Conservation (phyloP, 2,113 vertebrate genomes). For the Brachionichthys hirsutus region DNA sequence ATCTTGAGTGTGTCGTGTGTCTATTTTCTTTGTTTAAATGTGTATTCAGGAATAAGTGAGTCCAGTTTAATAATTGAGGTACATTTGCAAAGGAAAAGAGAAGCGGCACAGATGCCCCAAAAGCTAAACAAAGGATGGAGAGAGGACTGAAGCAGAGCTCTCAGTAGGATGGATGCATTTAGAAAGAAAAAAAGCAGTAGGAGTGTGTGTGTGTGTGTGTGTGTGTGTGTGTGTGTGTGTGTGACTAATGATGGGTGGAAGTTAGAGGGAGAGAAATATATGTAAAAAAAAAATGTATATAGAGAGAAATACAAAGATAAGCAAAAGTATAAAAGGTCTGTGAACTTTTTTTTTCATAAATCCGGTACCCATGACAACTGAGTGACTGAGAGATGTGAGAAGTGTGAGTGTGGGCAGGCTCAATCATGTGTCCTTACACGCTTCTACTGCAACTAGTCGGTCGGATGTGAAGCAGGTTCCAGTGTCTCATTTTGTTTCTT, state of each 20-base stretch:
- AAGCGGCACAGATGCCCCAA: background rate
- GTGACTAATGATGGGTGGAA: too few species aligned
- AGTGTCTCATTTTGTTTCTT: background rate
- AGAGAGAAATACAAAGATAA: background rate
- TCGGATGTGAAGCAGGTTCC: constrained; percentile 10
- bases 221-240: too few species aligned
- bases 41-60: constrained; percentile 15
- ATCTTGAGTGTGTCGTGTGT: background rate
- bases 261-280: background rate
- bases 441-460: background rate
- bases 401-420: background rate
- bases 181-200: too few species aligned
- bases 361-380: too few species aligned
- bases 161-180: too few species aligned
- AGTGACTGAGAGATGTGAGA: background rate
- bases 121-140: background rate
- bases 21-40: background rate
- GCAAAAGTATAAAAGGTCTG: too few species aligned
- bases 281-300: constrained; percentile 1
- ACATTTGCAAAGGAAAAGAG: constrained; percentile 20
- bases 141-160: background rate
- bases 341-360: too few species aligned
- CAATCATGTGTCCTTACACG: constrained; percentile 10
- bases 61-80: constrained; percentile 24
- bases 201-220: too few species aligned